phyloP scores from a whole-genome alignment of 2,888 invertebrate species.

The Philaethria dido region DNA sequence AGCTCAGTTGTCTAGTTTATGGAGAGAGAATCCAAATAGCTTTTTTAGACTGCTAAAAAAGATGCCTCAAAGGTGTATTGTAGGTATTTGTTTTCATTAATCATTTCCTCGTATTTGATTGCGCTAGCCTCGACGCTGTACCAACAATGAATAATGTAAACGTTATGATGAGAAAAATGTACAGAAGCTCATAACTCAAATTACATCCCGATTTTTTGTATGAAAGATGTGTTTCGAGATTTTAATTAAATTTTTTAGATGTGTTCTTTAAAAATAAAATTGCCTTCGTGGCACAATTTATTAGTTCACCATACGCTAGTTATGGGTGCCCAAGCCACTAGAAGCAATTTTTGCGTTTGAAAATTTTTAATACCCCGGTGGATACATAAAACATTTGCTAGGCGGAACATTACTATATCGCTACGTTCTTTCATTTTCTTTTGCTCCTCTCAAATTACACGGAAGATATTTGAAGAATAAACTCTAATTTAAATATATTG shows the following conservation, averaged over 20 bases:
- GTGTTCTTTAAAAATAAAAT: too few species aligned
- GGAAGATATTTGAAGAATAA: too few species aligned
- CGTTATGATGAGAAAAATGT: background rate
- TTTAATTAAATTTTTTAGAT: background rate
- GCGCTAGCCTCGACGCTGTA: constrained; percentile 20
- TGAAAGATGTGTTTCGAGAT: background rate
- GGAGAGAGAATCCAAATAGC: too few species aligned
- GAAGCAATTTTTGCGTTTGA: background rate
- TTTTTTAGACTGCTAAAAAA: background rate
- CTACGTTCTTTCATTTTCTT: background rate
- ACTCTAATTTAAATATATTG: too few species aligned
- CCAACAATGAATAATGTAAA: constrained; percentile 36
- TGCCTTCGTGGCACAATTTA: too few species aligned
- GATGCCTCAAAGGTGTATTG: background rate
- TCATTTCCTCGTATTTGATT: constrained; percentile 33
- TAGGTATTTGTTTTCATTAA: constrained; percentile 38
- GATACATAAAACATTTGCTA: background rate
- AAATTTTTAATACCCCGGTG: constrained; percentile 1
- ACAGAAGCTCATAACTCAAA: background rate
- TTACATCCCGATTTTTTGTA: background rate
- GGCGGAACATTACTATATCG: background rate
- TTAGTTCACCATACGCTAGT: background rate
- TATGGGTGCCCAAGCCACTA: background rate
- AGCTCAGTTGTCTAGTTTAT: too few species aligned
- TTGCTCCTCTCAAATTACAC: too few species aligned